Evolutionary conservation across 2,113 vertebrate species (phyloP), one percentile per base, ranked within the genome.

Genomic region (Vimba vimba): DNA sequence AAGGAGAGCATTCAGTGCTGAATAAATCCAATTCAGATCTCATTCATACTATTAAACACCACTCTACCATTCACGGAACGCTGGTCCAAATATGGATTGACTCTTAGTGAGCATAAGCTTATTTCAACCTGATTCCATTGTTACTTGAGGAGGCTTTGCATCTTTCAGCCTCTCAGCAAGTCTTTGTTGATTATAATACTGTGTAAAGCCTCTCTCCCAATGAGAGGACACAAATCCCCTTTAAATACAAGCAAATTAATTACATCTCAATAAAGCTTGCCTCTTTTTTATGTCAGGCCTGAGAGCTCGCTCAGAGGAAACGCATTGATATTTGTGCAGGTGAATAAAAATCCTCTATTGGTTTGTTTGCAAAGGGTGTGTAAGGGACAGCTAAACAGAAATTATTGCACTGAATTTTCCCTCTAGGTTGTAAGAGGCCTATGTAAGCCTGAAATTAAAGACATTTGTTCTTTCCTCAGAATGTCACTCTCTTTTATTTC

Each of bases 81-180:
- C 82, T 27, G 21, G n/a, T 76, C 47, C 79, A 87, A 87, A 86
- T 59, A 86, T 85, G 77, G 86, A 87, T 76, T 52, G 79, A 82
- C 71, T 89, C 69, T 89, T 57, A 83, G 69, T 80, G 82, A 85
- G 45, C 12, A 59, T 89, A 89, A 90, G 80, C 85, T 87, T 57
- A 74, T 90, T 89, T 82, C 66, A 80, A 83, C 59, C 73, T 66
- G 62, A 85, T 86, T 88, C 47, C 52, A 83, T 74, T 88, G 83
- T 90, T 88, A 89, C 85, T 79, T 86, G 55, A 64, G 27, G 52
- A 79, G 86, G 77, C 83, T 86, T 90, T 82, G 55, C 62, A 73
- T 80, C 85, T 86, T 83, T 84, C 47, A 66, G 17, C 78, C 57
- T 87, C 84, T 80, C 82, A 86, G 83, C 60, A 52, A 83, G 75